Evolutionary conservation across 2,888 invertebrate genomes (phyloP), one percentile per base, ranked within the genome.

Genomic region (Andrena marginata): DNA sequence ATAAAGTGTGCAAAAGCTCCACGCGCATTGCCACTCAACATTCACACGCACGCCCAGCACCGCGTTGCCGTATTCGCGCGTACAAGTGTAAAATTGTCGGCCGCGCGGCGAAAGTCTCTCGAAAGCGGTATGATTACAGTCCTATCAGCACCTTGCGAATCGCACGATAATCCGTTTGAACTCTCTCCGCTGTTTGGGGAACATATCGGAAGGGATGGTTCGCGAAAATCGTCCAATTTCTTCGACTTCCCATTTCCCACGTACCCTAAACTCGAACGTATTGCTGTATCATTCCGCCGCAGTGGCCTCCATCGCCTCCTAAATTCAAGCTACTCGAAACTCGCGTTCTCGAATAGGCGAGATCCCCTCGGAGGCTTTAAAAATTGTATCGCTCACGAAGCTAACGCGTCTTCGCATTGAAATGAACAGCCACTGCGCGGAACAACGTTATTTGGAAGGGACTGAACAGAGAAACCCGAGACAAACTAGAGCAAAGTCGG

Each of bases 141-240:
- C 48, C 42, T 72, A 48, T 68, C 73, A 73, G 77, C 77, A 78
- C 77, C 77, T 73, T 54, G 23, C 68, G 29, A 8, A 68, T 60
- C 48, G 59, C 20, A 67, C 56, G 56, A 23, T 26, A 42, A 23
- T 26, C 56, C 56, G 56, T 20, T 56, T 20, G 2, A 56, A 51
- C 51, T 51, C 62, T 33, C 33, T 20, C 20, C 62, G 33, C 33
- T n/a, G n/a, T 4, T 35, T 35, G 8, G 20, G 29, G 62, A 33
- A 62, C 16, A 5, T 60, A 60, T 7, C 16, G 8, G 62, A 62
- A 33, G 33, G 33, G 62, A 62, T 62, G 62, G 20, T 33, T 62
- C 42, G 42, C 31, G 20, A 10, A 20, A 33, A 51, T 51, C 20
- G 20, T 20, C 20, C 51, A 51, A 51, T 51, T 51, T 20, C 51